Evolutionary conservation across 1,140 invertebrate genomes (phyloP).

Genomic region (Arion vulgaris): DNA sequence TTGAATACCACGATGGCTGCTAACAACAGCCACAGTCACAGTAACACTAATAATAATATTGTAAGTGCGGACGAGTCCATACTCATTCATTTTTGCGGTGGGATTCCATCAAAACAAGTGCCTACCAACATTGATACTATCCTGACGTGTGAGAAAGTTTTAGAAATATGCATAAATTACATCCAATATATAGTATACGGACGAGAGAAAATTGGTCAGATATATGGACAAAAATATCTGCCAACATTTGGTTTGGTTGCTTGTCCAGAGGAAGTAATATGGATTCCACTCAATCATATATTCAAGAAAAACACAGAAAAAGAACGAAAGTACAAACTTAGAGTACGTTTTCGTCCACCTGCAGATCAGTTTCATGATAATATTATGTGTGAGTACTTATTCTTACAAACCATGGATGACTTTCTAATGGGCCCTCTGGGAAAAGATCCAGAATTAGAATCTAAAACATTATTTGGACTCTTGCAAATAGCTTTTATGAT

Average conservation of each 20-base stretch:
- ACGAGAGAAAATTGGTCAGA: not conserved
- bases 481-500: not conserved
- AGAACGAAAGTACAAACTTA: not conserved
- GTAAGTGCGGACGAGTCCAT: not conserved
- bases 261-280: not conserved
- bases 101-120: not conserved
- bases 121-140: not conserved
- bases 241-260: not conserved
- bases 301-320: constrained; percentile 9
- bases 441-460: not conserved
- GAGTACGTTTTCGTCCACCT: constrained; percentile 10
- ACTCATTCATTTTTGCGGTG: not conserved
- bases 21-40: too few relatives aligned
- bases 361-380: not conserved
- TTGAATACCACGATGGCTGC: too few relatives aligned
- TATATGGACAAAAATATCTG: not conserved
- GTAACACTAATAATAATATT: too few relatives aligned
- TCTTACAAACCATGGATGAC: constrained; percentile 20
- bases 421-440: not conserved
- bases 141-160: not conserved
- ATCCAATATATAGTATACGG: not conserved
- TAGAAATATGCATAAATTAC: not conserved
- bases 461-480: not conserved
- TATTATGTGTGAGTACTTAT: constrained; percentile 14
- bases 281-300: not conserved